Percentiles rank a stretch among this genome's conserved stretches.
phyloP scores from a whole-genome alignment of 2,888 invertebrate species.

The Seira sanloemensis region DNA sequence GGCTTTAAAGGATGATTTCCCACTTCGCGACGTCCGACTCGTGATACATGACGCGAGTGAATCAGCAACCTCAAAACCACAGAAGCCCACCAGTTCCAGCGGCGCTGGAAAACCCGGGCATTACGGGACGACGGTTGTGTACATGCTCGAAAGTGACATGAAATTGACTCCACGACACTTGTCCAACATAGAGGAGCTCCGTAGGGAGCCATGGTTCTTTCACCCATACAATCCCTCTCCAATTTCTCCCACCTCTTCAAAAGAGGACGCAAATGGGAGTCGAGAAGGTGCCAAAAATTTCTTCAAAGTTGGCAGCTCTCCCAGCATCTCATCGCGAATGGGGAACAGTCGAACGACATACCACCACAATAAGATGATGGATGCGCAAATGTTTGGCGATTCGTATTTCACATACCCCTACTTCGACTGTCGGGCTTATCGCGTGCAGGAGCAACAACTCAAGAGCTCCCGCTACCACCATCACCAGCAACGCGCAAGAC shows the following conservation, averaged over 20 bases:
- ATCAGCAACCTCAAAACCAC: constrained; percentile 17
- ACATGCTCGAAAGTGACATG: constrained; percentile 52
- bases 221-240: constrained; percentile 44
- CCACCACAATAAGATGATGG: constrained; percentile 60
- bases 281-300: constrained; percentile 49
- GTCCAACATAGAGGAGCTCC: constrained; percentile 48
- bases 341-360: constrained; percentile 36
- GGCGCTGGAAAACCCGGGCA: constrained; percentile 29
- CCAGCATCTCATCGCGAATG: not conserved
- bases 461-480: constrained; percentile 28
- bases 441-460: constrained; percentile 36
- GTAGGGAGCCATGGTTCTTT: constrained; percentile 66
- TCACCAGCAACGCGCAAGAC: constrained; percentile 18
- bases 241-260: not conserved
- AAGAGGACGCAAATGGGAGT: not conserved
- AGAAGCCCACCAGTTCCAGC: constrained; percentile 19
- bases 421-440: constrained; percentile 57
- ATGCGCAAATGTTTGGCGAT: constrained; percentile 59
- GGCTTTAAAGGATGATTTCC: constrained; percentile 51
- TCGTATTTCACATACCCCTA: constrained; percentile 69
- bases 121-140: constrained; percentile 37
- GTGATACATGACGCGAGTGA: constrained; percentile 44
- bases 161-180: constrained; percentile 63
- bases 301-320: constrained; percentile 46
- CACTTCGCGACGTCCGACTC: constrained; percentile 46